phyloP scores from a whole-genome alignment of 1,140 invertebrate genomes.

The Arion vulgaris region DNA sequence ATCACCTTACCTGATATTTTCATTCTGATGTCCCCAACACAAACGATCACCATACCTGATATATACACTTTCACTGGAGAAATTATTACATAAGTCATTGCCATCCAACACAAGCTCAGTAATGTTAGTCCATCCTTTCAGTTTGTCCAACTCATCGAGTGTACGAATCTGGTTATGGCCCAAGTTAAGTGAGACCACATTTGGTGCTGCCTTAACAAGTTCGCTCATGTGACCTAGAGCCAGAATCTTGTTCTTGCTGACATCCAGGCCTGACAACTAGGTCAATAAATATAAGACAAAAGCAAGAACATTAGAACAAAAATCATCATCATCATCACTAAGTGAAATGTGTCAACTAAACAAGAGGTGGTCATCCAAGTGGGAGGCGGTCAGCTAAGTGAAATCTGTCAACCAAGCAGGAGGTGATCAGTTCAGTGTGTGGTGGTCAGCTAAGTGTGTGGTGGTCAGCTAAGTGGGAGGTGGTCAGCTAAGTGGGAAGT shows the following conservation, averaged over 20 bases:
- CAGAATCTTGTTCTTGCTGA: conserved; percentile 29
- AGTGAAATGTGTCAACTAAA: too few species aligned
- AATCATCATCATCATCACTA: too few species aligned
- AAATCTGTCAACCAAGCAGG: too few species aligned
- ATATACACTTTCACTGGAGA: conserved; percentile 5
- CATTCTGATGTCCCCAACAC: too few species aligned
- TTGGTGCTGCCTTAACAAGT: conserved; percentile 32
- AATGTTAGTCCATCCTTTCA: conserved; percentile 36
- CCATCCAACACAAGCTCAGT: conserved; percentile 27
- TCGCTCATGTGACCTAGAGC: conserved; percentile 3
- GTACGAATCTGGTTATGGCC: conserved; percentile 21
- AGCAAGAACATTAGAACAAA: background rate
- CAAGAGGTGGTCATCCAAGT: too few species aligned
- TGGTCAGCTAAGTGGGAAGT: too few species aligned
- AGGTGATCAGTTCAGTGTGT: too few species aligned
- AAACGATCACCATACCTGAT: conserved; percentile 17
- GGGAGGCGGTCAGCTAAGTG: too few species aligned
- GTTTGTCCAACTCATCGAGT: conserved; percentile 28
- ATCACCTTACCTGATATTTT: too few species aligned
- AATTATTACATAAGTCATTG: conserved; percentile 30
- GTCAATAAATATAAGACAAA: background rate
- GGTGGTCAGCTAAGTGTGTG: too few species aligned
- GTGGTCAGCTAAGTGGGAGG: too few species aligned
- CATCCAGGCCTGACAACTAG: conserved; percentile 29
- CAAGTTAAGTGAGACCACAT: conserved; percentile 15